These are phyloP conservation scores for Paedocypris sp. DNA, from an alignment of 2,113 vertebrate species.

Conservation along the genomic window DNA sequence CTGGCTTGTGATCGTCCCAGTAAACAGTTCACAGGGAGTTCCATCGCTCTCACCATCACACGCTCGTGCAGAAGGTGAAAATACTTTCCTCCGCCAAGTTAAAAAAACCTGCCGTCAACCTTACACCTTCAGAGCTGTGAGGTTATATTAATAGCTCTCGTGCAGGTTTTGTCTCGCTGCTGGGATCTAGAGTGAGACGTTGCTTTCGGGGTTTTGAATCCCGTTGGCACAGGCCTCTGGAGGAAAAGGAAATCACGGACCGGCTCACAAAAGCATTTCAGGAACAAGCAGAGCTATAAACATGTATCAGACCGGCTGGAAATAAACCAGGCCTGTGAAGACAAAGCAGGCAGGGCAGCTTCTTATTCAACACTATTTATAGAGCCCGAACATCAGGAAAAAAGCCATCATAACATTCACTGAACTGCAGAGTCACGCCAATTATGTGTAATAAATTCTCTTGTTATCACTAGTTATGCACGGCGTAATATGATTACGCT, in stretches of 20 bases:
- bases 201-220: conserved; percentile 16
- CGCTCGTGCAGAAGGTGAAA: conserved; percentile 23
- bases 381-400: conserved; percentile 14
- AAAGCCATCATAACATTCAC: conserved; percentile 23
- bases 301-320: conserved; percentile 8
- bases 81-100: conserved; percentile 13
- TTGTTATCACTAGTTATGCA: conserved; percentile 17
- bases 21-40: conserved; percentile 37
- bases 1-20: conserved; percentile 34
- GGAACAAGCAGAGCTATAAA: conserved; percentile 28
- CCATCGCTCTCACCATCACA: conserved; percentile 24
- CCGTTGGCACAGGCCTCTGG: conserved; percentile 5
- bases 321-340: conserved; percentile 21
- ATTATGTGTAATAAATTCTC: conserved; percentile 28
- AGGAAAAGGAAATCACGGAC: conserved; percentile 21
- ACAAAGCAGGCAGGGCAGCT: conserved; percentile 14
- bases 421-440: conserved; percentile 14
- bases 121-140: conserved; percentile 12
- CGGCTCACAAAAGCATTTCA: conserved; percentile 20
- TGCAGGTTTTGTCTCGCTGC: conserved; percentile 11
- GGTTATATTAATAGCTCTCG: conserved; percentile 15
- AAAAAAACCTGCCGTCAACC: conserved; percentile 4
- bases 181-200: conserved; percentile 9
- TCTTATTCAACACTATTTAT: conserved; percentile 27
- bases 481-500: conserved; percentile 20